Conservation (phyloP, 2,113 vertebrate genomes). For the Barnardius zonarius region DNA sequence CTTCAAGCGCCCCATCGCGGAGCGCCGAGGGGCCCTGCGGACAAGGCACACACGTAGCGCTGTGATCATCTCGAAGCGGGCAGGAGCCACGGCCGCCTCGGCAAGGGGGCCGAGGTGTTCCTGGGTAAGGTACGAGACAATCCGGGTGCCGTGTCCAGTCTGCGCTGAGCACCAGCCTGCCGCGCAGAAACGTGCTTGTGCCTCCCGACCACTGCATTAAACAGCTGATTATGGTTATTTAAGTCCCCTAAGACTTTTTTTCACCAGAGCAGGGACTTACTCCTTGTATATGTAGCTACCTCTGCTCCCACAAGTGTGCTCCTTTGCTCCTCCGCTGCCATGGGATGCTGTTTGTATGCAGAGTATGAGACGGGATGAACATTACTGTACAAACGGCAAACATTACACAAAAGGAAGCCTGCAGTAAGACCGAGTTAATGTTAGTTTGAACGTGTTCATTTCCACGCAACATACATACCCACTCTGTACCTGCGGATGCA, state of each 20-base stretch:
- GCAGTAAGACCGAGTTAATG: not conserved
- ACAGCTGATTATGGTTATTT: not conserved
- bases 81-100: not conserved
- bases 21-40: rapidly evolving
- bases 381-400: not conserved
- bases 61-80: not conserved
- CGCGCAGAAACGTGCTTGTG: not conserved
- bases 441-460: not conserved
- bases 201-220: not conserved
- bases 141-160: not conserved
- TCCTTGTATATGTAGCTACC: not conserved
- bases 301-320: not conserved
- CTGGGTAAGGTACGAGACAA: not conserved
- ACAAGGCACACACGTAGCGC: rapidly evolving
- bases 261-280: not conserved
- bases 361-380: not conserved
- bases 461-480: not conserved
- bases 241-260: not conserved
- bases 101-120: not conserved
- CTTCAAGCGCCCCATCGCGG: not conserved
- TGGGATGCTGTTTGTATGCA: rapidly evolving
- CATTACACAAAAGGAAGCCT: not conserved
- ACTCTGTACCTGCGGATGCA: not conserved
- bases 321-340: not conserved
- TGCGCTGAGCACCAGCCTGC: not conserved